Evolutionary conservation across 2,888 invertebrate genomes (phyloP).

Genomic region (Pollenia amentaria): DNA sequence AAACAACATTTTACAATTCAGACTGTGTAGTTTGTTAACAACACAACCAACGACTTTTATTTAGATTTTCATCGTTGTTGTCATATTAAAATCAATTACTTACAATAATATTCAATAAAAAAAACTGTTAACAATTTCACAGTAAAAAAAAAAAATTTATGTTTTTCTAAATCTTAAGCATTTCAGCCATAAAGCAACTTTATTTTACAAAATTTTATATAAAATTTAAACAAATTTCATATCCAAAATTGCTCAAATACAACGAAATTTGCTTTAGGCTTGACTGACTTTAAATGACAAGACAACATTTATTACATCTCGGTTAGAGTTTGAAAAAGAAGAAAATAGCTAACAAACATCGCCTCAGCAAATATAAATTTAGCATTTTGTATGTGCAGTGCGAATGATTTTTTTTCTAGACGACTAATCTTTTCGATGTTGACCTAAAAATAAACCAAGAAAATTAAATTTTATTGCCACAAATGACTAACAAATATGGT

Average conservation of each 20-base stretch:
- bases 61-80: constrained; percentile 56
- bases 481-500: constrained; percentile 45
- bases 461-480: constrained; percentile 53
- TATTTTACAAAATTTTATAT: not conserved
- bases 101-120: constrained; percentile 49
- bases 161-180: not conserved
- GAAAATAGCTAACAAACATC: not conserved
- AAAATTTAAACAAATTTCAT: constrained; percentile 11
- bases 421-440: constrained; percentile 37
- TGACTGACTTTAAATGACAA: constrained; percentile 48
- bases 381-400: too few relatives aligned
- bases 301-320: constrained; percentile 40
- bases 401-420: not conserved
- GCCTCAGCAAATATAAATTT: not conserved
- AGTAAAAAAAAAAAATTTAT: constrained; percentile 14
- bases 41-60: constrained; percentile 40
- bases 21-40: constrained; percentile 19
- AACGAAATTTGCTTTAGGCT: constrained; percentile 6
- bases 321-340: constrained; percentile 16
- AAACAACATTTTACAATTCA: constrained; percentile 34
- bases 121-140: constrained; percentile 27
- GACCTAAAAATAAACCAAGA: constrained; percentile 60
- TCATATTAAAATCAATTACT: constrained; percentile 58
- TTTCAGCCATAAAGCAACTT: not conserved
- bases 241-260: constrained; percentile 18